Conservation (phyloP, 2,113 vertebrate genomes). For the Indicator maculatus region DNA sequence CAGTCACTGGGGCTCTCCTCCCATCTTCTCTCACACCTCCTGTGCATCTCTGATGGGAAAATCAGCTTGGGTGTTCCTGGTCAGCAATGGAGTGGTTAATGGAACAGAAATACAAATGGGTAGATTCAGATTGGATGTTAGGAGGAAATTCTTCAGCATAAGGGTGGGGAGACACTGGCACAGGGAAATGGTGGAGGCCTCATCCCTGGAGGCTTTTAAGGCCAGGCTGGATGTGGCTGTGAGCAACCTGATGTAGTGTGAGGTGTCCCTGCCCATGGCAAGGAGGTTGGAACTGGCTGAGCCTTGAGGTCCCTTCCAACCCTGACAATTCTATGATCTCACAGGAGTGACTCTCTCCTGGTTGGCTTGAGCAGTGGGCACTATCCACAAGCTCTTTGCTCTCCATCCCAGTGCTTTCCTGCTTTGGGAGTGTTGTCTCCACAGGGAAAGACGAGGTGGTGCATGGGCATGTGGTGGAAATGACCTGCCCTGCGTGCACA, state of each 20-base stretch:
- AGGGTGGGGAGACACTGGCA: no score
- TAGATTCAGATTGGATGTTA: no score
- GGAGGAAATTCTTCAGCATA: no score
- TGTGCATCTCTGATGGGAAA: not conserved
- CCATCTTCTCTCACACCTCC: not conserved
- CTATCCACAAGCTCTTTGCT: not conserved
- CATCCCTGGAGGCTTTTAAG: no score
- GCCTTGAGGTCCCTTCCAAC: no score
- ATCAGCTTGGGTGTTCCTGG: not conserved
- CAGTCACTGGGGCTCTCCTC: accelerated
- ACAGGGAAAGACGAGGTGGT: not conserved
- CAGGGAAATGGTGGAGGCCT: no score
- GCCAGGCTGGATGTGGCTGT: no score
- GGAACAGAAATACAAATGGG: no score
- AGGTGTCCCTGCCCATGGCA: no score
- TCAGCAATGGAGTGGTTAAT: not conserved
- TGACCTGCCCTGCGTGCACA: not conserved
- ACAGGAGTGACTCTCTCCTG: not conserved
- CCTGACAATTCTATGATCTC: no score
- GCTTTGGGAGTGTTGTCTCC: not conserved
- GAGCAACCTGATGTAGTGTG: no score
- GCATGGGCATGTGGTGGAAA: not conserved
- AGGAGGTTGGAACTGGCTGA: no score
- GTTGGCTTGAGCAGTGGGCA: not conserved
- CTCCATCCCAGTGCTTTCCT: not conserved